Conservation (phyloP, 2,113 vertebrate species). For the Mohoua ochrocephala region DNA sequence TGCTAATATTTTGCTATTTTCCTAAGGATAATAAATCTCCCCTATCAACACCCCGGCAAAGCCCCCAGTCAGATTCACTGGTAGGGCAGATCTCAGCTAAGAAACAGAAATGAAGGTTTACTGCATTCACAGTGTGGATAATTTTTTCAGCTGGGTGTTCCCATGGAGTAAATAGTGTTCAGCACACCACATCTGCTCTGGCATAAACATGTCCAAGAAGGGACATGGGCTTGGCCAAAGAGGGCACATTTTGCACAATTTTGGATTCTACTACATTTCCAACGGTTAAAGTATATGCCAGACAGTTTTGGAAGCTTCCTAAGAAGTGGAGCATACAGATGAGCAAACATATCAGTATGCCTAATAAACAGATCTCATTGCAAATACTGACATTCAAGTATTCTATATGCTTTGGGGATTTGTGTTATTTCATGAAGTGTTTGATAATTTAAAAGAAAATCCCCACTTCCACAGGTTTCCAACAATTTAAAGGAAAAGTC, state of each 20-base stretch:
- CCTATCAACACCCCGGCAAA: neutral
- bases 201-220: neutral
- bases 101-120: neutral
- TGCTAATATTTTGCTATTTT: conserved; percentile 38
- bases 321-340: neutral
- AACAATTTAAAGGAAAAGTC: neutral
- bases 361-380: neutral
- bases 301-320: neutral
- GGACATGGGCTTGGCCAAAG: neutral
- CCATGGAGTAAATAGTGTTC: neutral
- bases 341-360: neutral
- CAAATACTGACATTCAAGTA: conserved; percentile 7
- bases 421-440: neutral
- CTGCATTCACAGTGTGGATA: neutral
- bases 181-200: conserved; percentile 25
- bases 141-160: neutral
- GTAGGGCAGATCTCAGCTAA: neutral
- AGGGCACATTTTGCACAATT: neutral
- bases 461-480: neutral
- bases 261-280: neutral
- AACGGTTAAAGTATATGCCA: neutral
- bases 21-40: conserved; percentile 14
- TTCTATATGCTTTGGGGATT: neutral
- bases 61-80: neutral
- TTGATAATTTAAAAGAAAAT: neutral